Evolutionary conservation across 2,113 vertebrate genomes (phyloP).

Genomic region (Ptyas mucosa): DNA sequence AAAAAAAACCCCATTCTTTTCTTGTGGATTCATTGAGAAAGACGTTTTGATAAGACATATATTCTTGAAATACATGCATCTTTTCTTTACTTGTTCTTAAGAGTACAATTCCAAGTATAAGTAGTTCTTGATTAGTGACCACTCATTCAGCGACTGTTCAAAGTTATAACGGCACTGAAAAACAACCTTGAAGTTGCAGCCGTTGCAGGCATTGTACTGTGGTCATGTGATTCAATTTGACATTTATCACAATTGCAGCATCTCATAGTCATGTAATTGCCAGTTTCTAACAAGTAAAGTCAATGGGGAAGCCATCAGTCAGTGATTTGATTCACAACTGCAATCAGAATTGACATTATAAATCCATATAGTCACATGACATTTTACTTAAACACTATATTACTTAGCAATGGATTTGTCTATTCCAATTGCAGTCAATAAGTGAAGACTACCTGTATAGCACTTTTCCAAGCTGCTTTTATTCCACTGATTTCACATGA

Average conservation of each 20-base stretch:
- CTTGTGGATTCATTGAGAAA: not conserved
- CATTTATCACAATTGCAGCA: not conserved
- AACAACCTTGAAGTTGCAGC: not conserved
- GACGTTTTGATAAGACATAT: not conserved
- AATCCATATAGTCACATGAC: not conserved
- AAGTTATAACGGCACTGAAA: not conserved
- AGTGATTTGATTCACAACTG: not conserved
- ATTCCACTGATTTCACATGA: not conserved
- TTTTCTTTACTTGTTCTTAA: not conserved
- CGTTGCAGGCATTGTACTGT: not conserved
- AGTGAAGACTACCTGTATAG: not conserved
- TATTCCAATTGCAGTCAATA: not conserved
- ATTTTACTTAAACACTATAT: not conserved
- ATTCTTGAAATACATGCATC: not conserved
- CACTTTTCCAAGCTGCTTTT: not conserved
- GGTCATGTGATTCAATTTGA: not conserved
- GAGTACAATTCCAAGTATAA: not conserved
- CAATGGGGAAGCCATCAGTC: not conserved
- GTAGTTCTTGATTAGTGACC: not conserved
- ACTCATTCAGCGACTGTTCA: not conserved
- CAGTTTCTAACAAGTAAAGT: not conserved
- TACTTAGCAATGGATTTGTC: not conserved
- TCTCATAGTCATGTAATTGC: not conserved
- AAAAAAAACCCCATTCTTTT: not conserved
- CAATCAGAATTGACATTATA: not conserved